These are phyloP conservation scores for Chelon auratus DNA, from an alignment of 2,797 vertebrate species.

Conservation along the genomic window DNA sequence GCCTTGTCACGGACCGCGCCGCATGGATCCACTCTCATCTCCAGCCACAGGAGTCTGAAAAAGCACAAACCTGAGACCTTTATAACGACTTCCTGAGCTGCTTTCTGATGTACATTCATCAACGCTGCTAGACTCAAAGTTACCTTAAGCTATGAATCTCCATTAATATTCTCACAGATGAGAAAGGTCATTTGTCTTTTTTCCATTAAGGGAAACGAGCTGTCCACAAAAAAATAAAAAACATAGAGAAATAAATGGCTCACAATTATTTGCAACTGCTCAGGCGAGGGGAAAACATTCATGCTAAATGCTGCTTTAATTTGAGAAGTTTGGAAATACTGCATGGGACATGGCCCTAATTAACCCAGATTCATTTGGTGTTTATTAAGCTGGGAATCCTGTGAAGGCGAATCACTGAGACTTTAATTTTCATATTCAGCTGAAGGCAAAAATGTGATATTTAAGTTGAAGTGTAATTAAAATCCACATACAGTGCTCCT, in stretches of 20 bases:
- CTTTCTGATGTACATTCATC: conserved; percentile 55
- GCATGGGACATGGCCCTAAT: too few relatives aligned
- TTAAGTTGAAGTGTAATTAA: neutral
- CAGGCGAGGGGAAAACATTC: conserved; percentile 12
- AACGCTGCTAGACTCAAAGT: conserved; percentile 26
- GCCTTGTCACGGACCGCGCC: conserved; percentile 72
- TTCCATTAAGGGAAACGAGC: conserved; percentile 57
- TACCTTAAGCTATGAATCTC: conserved; percentile 56
- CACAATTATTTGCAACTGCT: conserved; percentile 38
- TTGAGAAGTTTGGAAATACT: neutral
- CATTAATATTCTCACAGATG: conserved; percentile 44
- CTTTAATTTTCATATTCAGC: neutral
- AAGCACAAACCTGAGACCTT: conserved; percentile 61
- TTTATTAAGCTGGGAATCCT: neutral
- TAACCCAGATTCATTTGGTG: too few relatives aligned
- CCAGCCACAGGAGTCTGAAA: conserved; percentile 53
- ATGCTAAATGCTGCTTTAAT: neutral
- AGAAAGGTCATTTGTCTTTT: conserved; percentile 56
- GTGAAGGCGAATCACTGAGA: neutral
- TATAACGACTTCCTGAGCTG: conserved; percentile 15
- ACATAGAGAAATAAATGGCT: conserved; percentile 15
- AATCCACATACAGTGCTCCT: too few relatives aligned
- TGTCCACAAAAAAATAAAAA: conserved; percentile 17
- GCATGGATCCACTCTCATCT: conserved; percentile 69
- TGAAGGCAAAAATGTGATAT: neutral